These are phyloP conservation scores for Crossoptilon crossoptilon DNA, from an alignment of 2,797 vertebrate genomes.

Conservation along the genomic window DNA sequence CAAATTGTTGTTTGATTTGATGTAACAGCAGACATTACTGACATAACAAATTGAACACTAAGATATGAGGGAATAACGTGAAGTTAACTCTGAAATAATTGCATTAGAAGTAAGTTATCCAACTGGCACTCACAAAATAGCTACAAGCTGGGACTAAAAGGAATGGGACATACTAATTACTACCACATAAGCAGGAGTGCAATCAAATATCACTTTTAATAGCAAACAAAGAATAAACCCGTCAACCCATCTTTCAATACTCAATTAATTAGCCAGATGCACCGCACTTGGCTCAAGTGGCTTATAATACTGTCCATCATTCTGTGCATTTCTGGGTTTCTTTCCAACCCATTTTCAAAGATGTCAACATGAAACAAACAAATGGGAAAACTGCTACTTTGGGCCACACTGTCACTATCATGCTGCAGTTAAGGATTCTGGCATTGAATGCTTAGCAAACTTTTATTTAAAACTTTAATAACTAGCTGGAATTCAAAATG, in stretches of 20 bases:
- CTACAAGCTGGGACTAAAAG: background rate
- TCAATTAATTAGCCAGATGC: constrained; percentile 76
- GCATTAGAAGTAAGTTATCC: background rate
- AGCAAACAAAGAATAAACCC: constrained; percentile 74
- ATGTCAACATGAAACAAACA: constrained; percentile 57
- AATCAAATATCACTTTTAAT: constrained; percentile 58
- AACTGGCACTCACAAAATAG: background rate
- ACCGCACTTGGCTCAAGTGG: constrained; percentile 75
- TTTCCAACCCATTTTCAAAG: constrained; percentile 52
- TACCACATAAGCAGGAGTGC: constrained; percentile 25
- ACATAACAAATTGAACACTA: background rate
- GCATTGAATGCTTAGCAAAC: background rate
- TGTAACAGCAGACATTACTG: background rate
- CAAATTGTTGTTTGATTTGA: background rate
- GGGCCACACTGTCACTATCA: rapidly evolving
- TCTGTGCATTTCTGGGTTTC: constrained; percentile 33
- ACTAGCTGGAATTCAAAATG: background rate
- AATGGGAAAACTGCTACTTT: constrained; percentile 20
- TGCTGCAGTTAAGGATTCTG: background rate
- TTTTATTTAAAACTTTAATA: background rate
- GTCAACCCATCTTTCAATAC: constrained; percentile 83
- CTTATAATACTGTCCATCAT: constrained; percentile 5
- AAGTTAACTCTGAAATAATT: background rate
- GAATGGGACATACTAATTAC: background rate
- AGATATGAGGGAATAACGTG: background rate